These are phyloP conservation scores for Eupristina koningsbergeri DNA, from an alignment of 1,140 invertebrate genomes.

Conservation along the genomic window DNA sequence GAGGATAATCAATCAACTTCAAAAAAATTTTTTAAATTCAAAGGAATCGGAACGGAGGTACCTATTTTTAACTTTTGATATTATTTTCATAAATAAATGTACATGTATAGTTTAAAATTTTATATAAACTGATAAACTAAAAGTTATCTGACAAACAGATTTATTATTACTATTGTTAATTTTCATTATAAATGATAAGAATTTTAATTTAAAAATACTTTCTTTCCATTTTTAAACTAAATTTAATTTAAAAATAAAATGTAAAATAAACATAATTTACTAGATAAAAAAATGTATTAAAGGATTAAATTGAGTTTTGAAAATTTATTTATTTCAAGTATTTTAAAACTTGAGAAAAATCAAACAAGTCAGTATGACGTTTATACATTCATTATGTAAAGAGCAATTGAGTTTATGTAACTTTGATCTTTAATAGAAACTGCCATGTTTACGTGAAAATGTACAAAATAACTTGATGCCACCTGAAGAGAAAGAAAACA, in stretches of 20 bases:
- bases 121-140: no score
- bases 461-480: not conserved
- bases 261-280: no score
- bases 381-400: slow-evolving; percentile 1
- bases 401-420: slow-evolving; percentile 1
- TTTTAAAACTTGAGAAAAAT: not conserved
- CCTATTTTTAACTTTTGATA: not conserved
- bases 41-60: not conserved
- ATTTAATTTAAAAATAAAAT: no score
- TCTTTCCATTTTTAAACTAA: no score
- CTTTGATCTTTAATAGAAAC: not conserved
- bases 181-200: no score
- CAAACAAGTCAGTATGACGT: not conserved
- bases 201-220: no score
- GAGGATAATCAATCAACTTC: not conserved
- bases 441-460: not conserved
- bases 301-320: no score
- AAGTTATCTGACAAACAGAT: no score
- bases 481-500: not conserved
- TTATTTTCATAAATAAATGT: no score
- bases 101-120: no score
- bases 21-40: not conserved
- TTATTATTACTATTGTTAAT: no score
- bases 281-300: no score
- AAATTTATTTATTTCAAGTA: not conserved